Conservation (phyloP, 53 echinoderm and acorn worm species). For the Echinarachnius parma region DNA sequence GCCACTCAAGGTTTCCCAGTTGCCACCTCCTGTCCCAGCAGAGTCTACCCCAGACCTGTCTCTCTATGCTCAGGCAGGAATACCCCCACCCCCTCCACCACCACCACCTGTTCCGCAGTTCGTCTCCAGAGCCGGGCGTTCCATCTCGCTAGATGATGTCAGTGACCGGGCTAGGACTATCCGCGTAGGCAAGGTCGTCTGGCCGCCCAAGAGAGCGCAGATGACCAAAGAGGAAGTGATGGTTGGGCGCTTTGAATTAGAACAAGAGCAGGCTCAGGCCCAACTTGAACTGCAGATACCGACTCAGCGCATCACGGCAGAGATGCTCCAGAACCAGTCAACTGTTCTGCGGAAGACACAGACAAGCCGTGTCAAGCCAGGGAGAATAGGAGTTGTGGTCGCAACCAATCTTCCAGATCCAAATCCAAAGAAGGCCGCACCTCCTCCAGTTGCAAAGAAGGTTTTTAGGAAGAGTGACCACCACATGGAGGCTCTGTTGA, state of each 20-base stretch:
- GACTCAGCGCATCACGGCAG: background rate
- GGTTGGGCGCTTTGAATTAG: conserved; percentile 33
- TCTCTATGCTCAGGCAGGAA: background rate
- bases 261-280: background rate
- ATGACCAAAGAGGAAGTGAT: conserved; percentile 39
- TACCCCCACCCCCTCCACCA: conserved; percentile 37
- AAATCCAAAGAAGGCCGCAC: background rate
- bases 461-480: conserved; percentile 39
- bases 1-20: background rate
- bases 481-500: conserved; percentile 50
- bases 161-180: conserved; percentile 78
- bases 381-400: conserved; percentile 35
- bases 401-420: conserved; percentile 24
- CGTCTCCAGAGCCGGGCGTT: conserved; percentile 56
- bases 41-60: conserved; percentile 12
- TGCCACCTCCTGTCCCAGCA: background rate
- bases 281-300: conserved; percentile 31
- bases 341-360: conserved; percentile 33
- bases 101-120: conserved; percentile 59
- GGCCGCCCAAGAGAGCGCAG: conserved; percentile 70
- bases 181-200: conserved; percentile 79
- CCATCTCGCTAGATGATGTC: conserved; percentile 52
- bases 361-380: conserved; percentile 14
- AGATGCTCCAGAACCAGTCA: conserved; percentile 40
- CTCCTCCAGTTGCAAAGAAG: conserved; percentile 12